Conservation (phyloP, 2,888 invertebrate species). For the Drosophila flavopinicola region DNA sequence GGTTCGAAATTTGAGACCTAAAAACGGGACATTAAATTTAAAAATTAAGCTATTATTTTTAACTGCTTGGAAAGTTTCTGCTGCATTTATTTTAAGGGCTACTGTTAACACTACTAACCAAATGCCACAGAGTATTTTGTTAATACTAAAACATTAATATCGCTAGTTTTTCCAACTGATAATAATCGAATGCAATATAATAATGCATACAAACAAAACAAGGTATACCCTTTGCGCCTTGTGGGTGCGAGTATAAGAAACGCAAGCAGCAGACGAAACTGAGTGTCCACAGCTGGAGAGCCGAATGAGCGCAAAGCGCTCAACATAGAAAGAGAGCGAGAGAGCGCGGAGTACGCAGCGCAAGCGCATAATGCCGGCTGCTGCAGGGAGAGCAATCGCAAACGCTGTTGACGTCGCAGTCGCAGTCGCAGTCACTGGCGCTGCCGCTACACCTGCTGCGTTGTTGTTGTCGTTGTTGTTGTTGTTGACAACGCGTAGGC, state of each 20-base stretch:
- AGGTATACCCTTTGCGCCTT: background rate
- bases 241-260: constrained; percentile 8
- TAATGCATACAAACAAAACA: background rate
- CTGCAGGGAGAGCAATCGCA: constrained; percentile 18
- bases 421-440: constrained; percentile 4
- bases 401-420: constrained; percentile 4
- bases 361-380: constrained; percentile 49
- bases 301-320: no score
- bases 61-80: no score
- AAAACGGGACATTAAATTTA: no score
- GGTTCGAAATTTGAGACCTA: no score
- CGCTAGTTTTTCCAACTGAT: no score
- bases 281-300: constrained; percentile 1
- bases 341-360: constrained; percentile 31
- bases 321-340: constrained; percentile 3
- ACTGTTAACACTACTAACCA: no score
- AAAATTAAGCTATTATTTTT: no score
- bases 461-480: constrained; percentile 41
- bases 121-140: no score
- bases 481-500: constrained; percentile 70
- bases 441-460: constrained; percentile 13
- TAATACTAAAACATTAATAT: background rate
- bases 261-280: constrained; percentile 3
- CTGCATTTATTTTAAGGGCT: no score
- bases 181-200: no score